phyloP scores from a whole-genome alignment of 2,888 invertebrate genomes.

The Xestia xanthographa region DNA sequence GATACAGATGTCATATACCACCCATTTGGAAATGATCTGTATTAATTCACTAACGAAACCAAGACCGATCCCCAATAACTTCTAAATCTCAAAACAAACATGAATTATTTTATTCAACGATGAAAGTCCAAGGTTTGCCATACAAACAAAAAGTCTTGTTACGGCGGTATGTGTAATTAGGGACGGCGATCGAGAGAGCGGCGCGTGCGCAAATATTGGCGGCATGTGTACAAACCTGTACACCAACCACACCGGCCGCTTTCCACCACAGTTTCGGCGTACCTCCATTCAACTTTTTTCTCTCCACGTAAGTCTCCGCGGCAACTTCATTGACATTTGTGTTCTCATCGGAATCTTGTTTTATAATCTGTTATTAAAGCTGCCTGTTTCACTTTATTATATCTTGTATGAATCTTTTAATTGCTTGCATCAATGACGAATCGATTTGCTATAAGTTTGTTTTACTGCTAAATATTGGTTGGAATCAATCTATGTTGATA shows the following conservation, averaged over 20 bases:
- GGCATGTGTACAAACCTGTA: constrained; percentile 51
- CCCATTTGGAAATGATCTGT: background rate
- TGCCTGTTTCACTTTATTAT: constrained; percentile 35
- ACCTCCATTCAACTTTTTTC: constrained; percentile 69
- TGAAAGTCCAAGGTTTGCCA: constrained; percentile 22
- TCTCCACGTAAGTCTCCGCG: constrained; percentile 50
- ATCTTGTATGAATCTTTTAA: constrained; percentile 42
- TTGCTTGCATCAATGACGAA: constrained; percentile 46
- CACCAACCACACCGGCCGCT: constrained; percentile 59
- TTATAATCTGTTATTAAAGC: constrained; percentile 37
- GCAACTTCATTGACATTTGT: constrained; percentile 61
- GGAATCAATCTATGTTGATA: constrained; percentile 27
- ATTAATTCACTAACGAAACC: background rate
- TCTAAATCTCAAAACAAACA: background rate
- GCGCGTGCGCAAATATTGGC: constrained; percentile 61
- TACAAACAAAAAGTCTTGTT: constrained; percentile 50
- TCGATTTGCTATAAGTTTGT: constrained; percentile 33
- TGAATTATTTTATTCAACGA: constrained; percentile 1
- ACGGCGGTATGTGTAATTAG: constrained; percentile 47
- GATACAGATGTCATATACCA: background rate
- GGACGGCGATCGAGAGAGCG: constrained; percentile 59
- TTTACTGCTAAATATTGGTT: constrained; percentile 26
- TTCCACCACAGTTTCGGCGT: constrained; percentile 69
- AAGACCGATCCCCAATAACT: background rate
- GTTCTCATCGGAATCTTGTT: constrained; percentile 54